These are phyloP conservation scores for Pristionchus pacificus DNA, from an alignment of 1,140 invertebrate genomes.

Conservation along the genomic window DNA sequence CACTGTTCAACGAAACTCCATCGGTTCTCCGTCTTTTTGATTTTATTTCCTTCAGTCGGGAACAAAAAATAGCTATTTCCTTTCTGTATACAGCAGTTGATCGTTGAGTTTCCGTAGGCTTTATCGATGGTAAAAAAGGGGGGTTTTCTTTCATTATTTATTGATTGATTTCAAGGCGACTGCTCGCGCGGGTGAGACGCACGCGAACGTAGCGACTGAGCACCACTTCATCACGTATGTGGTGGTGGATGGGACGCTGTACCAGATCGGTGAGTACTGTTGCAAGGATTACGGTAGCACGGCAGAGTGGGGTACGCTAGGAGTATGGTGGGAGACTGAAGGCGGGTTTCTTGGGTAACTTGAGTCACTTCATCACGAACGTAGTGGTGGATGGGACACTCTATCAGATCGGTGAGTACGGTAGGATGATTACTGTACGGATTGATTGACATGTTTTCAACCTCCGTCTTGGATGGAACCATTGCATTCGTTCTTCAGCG, in stretches of 20 bases:
- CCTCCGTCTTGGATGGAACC: no score
- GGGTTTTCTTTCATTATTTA: conserved; percentile 17
- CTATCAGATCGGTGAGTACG: conserved; percentile 31
- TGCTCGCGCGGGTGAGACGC: conserved; percentile 15
- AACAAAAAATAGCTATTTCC: neutral
- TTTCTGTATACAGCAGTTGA: neutral
- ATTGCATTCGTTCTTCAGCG: no score
- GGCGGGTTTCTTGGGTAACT: no score
- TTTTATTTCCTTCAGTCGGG: conserved; percentile 3
- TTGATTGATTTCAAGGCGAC: conserved; percentile 13
- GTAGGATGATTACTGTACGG: no score
- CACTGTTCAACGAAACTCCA: no score
- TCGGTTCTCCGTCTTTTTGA: conserved; percentile 15
- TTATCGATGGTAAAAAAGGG: neutral
- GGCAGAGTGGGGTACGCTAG: no score
- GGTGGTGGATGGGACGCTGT: conserved; percentile 27
- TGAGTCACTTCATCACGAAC: conserved; percentile 38
- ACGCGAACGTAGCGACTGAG: conserved; percentile 24
- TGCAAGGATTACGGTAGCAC: no score
- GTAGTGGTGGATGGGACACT: conserved; percentile 30
- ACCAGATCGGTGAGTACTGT: conserved; percentile 25
- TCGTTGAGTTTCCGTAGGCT: no score
- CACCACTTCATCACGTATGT: conserved; percentile 39
- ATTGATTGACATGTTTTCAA: no score
- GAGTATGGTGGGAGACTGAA: no score